Evolutionary conservation across 1,140 invertebrate species (phyloP).

Genomic region (Penaeus indicus): DNA sequence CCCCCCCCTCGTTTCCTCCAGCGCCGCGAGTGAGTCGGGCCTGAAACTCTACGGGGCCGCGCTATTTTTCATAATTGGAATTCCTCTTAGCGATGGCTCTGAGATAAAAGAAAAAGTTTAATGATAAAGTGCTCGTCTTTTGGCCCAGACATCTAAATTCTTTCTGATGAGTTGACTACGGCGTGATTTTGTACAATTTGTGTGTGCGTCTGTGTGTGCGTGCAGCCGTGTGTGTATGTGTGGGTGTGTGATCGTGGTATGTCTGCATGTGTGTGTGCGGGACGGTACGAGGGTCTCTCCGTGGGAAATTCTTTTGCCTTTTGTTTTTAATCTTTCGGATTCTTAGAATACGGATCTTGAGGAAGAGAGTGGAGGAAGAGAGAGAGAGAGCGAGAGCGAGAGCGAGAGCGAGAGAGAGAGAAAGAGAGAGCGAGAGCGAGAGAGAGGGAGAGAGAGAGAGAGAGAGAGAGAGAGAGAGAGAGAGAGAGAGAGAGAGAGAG

Average conservation of each 20-base stretch:
- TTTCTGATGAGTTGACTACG: constrained; percentile 46
- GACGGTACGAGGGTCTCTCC: not conserved
- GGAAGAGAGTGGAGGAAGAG: too few relatives aligned
- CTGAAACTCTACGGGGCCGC: not conserved
- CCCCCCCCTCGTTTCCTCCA: not conserved
- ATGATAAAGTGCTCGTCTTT: constrained; percentile 55
- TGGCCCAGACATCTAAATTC: constrained; percentile 56
- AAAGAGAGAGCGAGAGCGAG: not conserved
- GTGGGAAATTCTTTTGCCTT: too few relatives aligned
- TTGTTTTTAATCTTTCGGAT: too few relatives aligned
- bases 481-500: constrained; percentile 3
- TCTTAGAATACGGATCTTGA: too few relatives aligned
- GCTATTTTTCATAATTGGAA: constrained; percentile 57
- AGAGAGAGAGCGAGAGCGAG: not conserved
- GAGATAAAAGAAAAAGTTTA: constrained; percentile 57
- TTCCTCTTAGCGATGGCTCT: constrained; percentile 49
- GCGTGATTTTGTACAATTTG: constrained; percentile 46
- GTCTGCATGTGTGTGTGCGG: not conserved
- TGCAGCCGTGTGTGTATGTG: not conserved
- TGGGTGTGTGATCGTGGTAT: not conserved
- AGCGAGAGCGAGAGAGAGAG: constrained; percentile 3
- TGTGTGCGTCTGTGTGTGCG: not conserved
- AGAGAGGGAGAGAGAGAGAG: constrained; percentile 24
- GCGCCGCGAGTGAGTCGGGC: too few relatives aligned
- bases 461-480: constrained; percentile 29